These are phyloP conservation scores for Laterallus jamaicensis DNA, from an alignment of 2,113 vertebrate species.

Conservation along the genomic window DNA sequence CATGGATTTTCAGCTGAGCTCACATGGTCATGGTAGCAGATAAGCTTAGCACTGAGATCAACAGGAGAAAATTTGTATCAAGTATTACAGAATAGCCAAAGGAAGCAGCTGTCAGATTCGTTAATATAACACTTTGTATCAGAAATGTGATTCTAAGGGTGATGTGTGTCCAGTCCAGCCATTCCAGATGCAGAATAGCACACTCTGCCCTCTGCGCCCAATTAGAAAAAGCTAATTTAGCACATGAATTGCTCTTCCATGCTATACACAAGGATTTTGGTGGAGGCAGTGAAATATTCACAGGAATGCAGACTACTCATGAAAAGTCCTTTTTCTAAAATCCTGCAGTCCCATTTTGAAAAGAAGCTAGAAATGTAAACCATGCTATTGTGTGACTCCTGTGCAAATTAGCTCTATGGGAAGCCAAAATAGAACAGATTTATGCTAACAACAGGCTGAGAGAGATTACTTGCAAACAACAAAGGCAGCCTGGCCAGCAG, in stretches of 20 bases:
- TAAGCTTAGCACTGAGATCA: neutral
- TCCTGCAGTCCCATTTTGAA: neutral
- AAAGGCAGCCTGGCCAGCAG: conserved; percentile 58
- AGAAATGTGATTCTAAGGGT: neutral
- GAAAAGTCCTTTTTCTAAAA: neutral
- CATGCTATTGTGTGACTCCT: neutral
- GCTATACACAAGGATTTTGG: neutral
- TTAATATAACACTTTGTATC: neutral
- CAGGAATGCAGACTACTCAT: neutral
- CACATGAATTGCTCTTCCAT: neutral
- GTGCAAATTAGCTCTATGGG: conserved; percentile 38
- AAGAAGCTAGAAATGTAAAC: conserved; percentile 40
- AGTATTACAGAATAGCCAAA: neutral
- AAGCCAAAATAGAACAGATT: conserved; percentile 62
- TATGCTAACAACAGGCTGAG: conserved; percentile 50
- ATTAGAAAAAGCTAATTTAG: neutral
- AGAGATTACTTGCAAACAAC: conserved; percentile 62
- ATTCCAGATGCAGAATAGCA: fast-evolving
- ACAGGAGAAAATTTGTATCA: neutral
- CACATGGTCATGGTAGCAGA: neutral
- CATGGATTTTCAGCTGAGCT: neutral
- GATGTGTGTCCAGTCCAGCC: neutral
- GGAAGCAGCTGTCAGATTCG: neutral
- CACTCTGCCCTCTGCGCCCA: neutral
- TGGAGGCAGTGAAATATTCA: neutral